Evolutionary conservation across 2,888 invertebrate genomes (phyloP), one percentile per base, ranked within the genome.

Genomic region (Margaritifera margaritifera): DNA sequence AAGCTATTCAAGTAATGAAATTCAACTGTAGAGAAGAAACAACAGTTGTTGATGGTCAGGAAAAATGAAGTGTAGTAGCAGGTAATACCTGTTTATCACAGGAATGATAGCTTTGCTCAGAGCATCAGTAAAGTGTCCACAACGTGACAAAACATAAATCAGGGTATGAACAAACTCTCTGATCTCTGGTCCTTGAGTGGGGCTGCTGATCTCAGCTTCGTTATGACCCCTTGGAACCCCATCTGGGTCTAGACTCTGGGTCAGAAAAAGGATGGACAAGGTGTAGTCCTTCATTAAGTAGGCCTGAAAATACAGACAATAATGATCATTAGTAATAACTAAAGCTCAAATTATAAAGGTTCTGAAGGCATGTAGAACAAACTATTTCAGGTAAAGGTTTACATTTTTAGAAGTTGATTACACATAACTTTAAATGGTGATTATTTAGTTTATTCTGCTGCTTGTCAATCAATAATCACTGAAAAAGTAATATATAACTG

Each of bases 281-380:
- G 87, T 86, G 75, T 79, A 87, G 53, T 89, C 85, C 77, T 89
- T 89, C 88, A 88, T 88, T 20, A 88, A 63, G 61, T 87, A 70
- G n/a, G 85, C 82, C 88, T 89, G 78, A 19, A 78, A 76, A 57
- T 61, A 68, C 42, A 42, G 15, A 42, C 42, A 42, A 42, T 57
- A 61, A 51, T 6, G 51, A 2, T 1, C 24, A 20, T 51, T 20
- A n/a, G 50, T 63, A 42, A 42, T 15, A 11, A 42, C 11, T 11
- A 15, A 31, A 42, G 11, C 11, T 42, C 11, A 42, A 15, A 3
- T 42, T 15, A 15, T 4, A 42, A 42, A 42, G n/a, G 42, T 42
- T 15, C 11, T 11, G 15, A 42, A 15, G 42, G 42, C 42, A 42
- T 42, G 42, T 3, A 2, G 42, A 42, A 11, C 42, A 42, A 42